These are phyloP conservation scores for Euwallacea fornicatus DNA, from an alignment of 1,140 invertebrate genomes.

Conservation along the genomic window DNA sequence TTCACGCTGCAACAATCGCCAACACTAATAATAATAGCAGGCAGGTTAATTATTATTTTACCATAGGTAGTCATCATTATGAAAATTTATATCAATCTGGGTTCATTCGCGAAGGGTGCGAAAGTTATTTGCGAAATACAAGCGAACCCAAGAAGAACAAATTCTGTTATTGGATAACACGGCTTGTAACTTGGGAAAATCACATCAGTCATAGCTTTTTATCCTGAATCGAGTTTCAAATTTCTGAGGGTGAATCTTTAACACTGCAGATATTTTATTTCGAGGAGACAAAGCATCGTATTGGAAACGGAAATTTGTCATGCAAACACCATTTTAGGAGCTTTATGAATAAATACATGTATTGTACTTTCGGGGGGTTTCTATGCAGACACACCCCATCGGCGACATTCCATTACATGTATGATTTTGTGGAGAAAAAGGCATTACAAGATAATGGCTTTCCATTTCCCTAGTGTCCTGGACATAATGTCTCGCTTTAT, in stretches of 20 bases:
- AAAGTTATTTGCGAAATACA: slow-evolving; percentile 7
- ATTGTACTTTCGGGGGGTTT: too few species aligned
- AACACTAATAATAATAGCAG: not conserved
- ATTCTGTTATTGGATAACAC: slow-evolving; percentile 18
- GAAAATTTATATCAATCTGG: not conserved
- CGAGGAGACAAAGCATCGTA: too few species aligned
- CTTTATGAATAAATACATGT: too few species aligned
- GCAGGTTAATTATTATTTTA: not conserved
- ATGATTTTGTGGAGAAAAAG: too few species aligned
- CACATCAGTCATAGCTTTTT: slow-evolving; percentile 4
- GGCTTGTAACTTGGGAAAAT: slow-evolving; percentile 5
- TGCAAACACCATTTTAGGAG: too few species aligned
- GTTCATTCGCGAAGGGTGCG: not conserved
- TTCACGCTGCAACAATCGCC: not conserved
- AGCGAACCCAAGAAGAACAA: slow-evolving; percentile 9
- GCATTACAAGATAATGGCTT: too few species aligned
- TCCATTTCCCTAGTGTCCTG: not conserved
- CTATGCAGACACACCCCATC: too few species aligned
- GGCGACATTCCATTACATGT: too few species aligned
- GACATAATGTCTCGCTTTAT: slow-evolving; percentile 1
- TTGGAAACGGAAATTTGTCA: too few species aligned
- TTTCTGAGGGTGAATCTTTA: too few species aligned
- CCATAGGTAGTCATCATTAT: not conserved
- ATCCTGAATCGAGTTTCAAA: not conserved
- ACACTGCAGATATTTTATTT: too few species aligned